Base-by-base conservation (phyloP, 2,797 vertebrate genomes). In the Esox lucius region DNA sequence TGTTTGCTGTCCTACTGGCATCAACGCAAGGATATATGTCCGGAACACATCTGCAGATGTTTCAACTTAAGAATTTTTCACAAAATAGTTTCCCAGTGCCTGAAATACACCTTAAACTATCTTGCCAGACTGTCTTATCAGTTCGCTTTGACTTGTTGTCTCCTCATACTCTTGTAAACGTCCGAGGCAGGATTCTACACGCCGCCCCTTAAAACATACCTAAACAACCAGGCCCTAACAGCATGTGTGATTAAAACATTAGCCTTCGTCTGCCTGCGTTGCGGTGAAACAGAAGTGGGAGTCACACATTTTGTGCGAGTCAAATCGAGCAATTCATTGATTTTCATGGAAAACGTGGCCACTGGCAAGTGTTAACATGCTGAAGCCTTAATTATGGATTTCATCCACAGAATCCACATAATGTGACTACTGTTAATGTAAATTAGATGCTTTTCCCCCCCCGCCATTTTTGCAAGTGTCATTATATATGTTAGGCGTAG, bases 371-470 rank as follows among this genome's bases (percentile, higher is more conserved):
- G 94, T 94, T 94, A 94, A 24, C 96, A 96, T 94, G 96, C 96
- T 96, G 96, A 96, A 95, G 95, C 95, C 93, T 96, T 97, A 96
- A 97, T 97, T 98, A 97, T 96, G 94, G 94, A 93, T 93, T 93
- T 94, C 95, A 94, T 93, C 94, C 95, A 96, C 95, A 96, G 94
- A 96, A 96, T 96, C 95, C 93, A 93, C 95, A 95, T 95, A 95
- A 95, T 93, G 94, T 92, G 93, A 94, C 94, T 90, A 91, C 94
- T 94, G 95, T 93, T 97, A 95, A 96, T 96, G 96, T 96, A 96
- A 97, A 95, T 95, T 91, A 96, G 95, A 94, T 94, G 93, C 94
- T 94, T 95, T 94, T 93, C 94, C 93, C 92, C 93, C 92, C 94
- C 87, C 92, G 71, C 53, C 80, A 73, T 76, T 94, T 96, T 95